These are phyloP conservation scores for Ceratothoa steindachneri DNA, from an alignment of 2,888 invertebrate genomes.

Conservation along the genomic window DNA sequence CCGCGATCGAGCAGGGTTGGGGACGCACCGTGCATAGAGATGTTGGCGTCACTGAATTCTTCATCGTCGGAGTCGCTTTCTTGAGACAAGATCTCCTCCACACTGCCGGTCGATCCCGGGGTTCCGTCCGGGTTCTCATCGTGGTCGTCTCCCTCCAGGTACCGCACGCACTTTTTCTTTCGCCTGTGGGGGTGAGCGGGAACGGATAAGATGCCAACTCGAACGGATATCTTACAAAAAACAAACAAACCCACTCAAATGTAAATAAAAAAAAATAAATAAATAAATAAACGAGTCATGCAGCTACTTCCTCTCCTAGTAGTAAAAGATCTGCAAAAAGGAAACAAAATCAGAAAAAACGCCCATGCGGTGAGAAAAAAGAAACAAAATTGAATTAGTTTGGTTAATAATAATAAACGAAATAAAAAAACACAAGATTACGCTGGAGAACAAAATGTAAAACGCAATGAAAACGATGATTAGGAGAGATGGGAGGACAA, in stretches of 20 bases:
- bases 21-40: constrained; percentile 52
- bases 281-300: background rate
- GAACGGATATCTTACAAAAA: background rate
- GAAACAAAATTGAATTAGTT: constrained; percentile 23
- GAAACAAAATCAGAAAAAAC: background rate
- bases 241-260: too few relatives aligned
- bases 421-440: constrained; percentile 28
- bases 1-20: constrained; percentile 49
- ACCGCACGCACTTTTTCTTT: constrained; percentile 94
- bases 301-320: background rate
- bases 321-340: background rate
- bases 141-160: constrained; percentile 77
- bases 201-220: background rate
- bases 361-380: constrained; percentile 1
- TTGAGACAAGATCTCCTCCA: constrained; percentile 60
- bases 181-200: constrained; percentile 67
- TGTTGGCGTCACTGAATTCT: constrained; percentile 51
- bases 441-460: constrained; percentile 11
- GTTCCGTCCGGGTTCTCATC: constrained; percentile 70
- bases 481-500: background rate
- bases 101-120: constrained; percentile 56
- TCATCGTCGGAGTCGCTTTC: constrained; percentile 50
- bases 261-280: background rate
- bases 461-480: background rate
- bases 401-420: constrained; percentile 12